Evolutionary conservation across 2,888 invertebrate genomes (phyloP), one percentile per base, ranked within the genome.

Genomic region (Drosophila rellima): DNA sequence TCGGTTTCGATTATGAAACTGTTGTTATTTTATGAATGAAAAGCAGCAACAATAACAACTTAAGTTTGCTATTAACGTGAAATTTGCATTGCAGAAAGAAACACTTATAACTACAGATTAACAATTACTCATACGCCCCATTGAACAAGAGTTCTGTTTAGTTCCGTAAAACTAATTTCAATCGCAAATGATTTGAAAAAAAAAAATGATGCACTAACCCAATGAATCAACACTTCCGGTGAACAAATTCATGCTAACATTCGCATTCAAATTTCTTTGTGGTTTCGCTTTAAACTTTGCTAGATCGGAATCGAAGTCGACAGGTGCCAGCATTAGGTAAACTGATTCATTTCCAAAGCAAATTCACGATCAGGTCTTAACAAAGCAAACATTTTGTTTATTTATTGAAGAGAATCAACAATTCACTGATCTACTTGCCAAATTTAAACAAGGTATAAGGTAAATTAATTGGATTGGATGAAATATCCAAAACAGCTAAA

Each of bases 21-120:
- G 59, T 62, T 48, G 62, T 55, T 74, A 56, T 66, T 80, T 80
- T 82, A 83, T 83, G 83, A 83, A 83, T 83, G 83, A 69, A 87
- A 70, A 56, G 33, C 39, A 39, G 23, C 35, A 71, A 52, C 51
- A 63, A 37, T 29, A 55, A 15, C 50, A 29, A 37, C 55, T 62
- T 39, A 17, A 44, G 26, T 62, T 69, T 64, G 64, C 52, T 62
- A 59, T 57, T 71, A 73, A 45, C 62, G 52, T 66, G 47, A 68
- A 74, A 65, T 82, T 77, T 77, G 72, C 70, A 75, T 73, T 66
- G 69, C 10, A 37, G 40, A 35, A 23, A 39, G 26, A 18, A 11
- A 8, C 0, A 35, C 47, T 33, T 13, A 33, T 13, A 33, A 40
- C 39, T 47, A 35, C 40, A 75, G 51, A 77, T 59, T 8, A 52